A percentile compares a stretch with the other conserved stretches of the same genome.
Evolutionary conservation across 53 echinoderm and acorn worm species (phyloP).

Genomic region (Paelopatides confundens): DNA sequence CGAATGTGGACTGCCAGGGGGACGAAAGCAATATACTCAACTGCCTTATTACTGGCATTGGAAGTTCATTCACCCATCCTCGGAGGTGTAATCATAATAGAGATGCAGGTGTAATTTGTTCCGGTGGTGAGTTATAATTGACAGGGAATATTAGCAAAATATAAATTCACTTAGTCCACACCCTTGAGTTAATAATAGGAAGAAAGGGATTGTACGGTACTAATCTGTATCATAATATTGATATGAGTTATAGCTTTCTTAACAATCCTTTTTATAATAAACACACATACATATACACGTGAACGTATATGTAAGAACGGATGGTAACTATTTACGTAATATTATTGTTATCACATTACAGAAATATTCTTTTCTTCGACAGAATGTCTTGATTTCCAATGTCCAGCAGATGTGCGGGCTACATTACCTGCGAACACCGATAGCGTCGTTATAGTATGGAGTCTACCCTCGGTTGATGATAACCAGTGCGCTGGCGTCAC

Average conservation of each 20-base stretch:
- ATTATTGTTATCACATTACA: too few species aligned
- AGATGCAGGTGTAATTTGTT: background rate
- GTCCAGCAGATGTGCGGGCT: background rate
- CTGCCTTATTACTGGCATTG: background rate
- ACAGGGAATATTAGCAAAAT: too few species aligned
- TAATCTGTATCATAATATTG: too few species aligned
- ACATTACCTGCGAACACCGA: background rate
- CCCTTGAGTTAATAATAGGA: too few species aligned
- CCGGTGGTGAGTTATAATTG: background rate
- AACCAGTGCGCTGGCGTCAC: background rate
- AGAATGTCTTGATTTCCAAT: background rate
- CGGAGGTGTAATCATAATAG: background rate
- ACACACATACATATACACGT: too few species aligned
- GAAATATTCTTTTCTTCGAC: background rate
- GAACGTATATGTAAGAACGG: too few species aligned
- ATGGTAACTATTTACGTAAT: too few species aligned
- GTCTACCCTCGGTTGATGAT: background rate
- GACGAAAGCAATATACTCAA: background rate
- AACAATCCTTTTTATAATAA: too few species aligned
- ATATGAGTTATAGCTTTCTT: too few species aligned
- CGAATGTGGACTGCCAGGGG: background rate
- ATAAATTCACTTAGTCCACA: too few species aligned
- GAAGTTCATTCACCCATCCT: background rate
- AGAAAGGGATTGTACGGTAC: too few species aligned
- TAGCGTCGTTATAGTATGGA: background rate